A percentile compares a stretch with the other conserved stretches of the same genome.
phyloP scores from a whole-genome alignment of 2,797 vertebrate genomes.

The Anguilla marmorata region DNA sequence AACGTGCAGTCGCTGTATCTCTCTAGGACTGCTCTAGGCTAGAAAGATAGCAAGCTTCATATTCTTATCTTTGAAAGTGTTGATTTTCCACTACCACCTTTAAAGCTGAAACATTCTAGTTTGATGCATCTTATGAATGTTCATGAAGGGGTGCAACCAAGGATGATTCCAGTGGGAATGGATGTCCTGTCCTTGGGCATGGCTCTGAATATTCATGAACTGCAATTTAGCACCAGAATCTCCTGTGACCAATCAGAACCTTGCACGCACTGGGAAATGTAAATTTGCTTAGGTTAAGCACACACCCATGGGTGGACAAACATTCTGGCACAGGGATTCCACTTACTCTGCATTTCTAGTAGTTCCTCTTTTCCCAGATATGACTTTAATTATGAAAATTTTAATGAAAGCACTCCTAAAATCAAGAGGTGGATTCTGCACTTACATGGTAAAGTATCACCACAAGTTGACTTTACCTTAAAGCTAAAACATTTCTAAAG shows the following conservation, averaged over 20 bases:
- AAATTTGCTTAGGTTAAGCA: not conserved
- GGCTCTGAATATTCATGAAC: not conserved
- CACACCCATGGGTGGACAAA: not conserved
- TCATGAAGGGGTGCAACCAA: not conserved
- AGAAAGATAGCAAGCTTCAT: too few relatives aligned
- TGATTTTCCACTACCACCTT: not conserved
- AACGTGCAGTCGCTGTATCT: not conserved
- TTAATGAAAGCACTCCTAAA: not conserved
- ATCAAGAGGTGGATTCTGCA: not conserved
- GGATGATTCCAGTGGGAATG: not conserved
- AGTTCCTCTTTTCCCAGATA: not conserved
- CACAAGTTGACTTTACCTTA: not conserved
- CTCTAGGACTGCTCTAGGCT: too few relatives aligned
- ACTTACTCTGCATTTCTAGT: not conserved
- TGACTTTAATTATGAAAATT: not conserved
- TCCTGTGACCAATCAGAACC: conserved; percentile 1
- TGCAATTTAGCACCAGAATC: not conserved
- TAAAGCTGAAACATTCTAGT: not conserved
- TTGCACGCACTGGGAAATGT: not conserved
- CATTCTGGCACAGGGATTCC: not conserved
- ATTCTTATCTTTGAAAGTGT: too few relatives aligned
- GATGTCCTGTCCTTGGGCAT: not conserved
- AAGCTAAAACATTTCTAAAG: not conserved
- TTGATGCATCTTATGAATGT: not conserved
- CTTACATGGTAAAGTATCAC: not conserved